Evolutionary conservation across 1,140 invertebrate species (phyloP).

Genomic region (Philaenus spumarius): DNA sequence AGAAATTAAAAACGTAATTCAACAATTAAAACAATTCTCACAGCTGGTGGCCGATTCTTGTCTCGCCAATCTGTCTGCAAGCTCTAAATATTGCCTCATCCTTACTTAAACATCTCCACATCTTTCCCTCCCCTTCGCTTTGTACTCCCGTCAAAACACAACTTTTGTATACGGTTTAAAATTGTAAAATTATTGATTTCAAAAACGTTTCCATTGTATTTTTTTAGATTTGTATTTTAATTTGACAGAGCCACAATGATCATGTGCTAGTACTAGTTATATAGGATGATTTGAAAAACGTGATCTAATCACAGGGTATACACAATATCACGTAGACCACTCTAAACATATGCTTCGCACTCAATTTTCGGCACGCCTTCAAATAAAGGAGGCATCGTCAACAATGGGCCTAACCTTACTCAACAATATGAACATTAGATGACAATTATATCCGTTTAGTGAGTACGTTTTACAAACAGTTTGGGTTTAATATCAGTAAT

Average conservation of each 20-base stretch:
- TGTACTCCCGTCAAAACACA: background rate
- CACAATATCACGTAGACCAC: constrained; percentile 3
- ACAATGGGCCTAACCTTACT: background rate
- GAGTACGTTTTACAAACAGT: no score
- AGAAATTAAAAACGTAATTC: no score
- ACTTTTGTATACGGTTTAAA: background rate
- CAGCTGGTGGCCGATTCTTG: no score
- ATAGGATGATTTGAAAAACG: constrained; percentile 15
- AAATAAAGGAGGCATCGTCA: constrained; percentile 2
- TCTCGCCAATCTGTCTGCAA: no score
- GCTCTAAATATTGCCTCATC: no score
- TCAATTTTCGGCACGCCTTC: background rate
- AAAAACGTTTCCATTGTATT: constrained; percentile 7
- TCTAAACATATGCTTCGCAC: constrained; percentile 10
- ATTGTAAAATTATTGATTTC: constrained; percentile 17
- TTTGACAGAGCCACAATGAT: constrained; percentile 14
- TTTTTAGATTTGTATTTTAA: constrained; percentile 1
- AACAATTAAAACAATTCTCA: no score
- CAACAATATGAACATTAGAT: no score
- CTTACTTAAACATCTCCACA: no score
- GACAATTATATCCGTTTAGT: no score
- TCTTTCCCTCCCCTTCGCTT: no score
- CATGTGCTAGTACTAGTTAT: constrained; percentile 13
- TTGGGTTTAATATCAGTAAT: no score
- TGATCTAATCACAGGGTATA: constrained; percentile 11